Percentiles rank a stretch among this genome's conserved stretches.
These are phyloP conservation scores for Dione vanillae DNA, from an alignment of 2,888 invertebrate species.

Conservation along the genomic window DNA sequence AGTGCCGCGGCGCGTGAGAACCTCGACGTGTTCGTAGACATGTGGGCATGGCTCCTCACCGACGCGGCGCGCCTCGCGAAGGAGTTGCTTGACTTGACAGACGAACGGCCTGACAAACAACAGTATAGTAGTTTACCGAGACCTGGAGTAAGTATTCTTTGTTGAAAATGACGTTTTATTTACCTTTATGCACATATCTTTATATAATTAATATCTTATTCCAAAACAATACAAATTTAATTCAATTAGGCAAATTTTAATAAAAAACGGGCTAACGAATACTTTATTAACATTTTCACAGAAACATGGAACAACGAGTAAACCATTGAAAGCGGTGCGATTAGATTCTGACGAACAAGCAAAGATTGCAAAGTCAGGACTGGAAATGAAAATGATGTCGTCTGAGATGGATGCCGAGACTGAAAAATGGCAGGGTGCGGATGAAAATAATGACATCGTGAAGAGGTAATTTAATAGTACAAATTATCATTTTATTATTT, in stretches of 20 bases:
- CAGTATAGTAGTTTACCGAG: slow-evolving; percentile 96
- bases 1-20: slow-evolving; percentile 99
- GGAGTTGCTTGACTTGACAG: slow-evolving; percentile 92
- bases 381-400: slow-evolving; percentile 98
- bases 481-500: slow-evolving; percentile 43
- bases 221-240: background rate
- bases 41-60: slow-evolving; percentile 97
- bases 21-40: slow-evolving; percentile 96
- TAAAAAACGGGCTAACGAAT: background rate
- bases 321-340: slow-evolving; percentile 94
- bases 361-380: slow-evolving; percentile 97
- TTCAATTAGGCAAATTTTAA: background rate
- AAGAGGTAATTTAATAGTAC: slow-evolving; percentile 74
- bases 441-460: slow-evolving; percentile 90
- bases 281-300: slow-evolving; percentile 68
- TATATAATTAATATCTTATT: background rate
- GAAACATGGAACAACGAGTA: slow-evolving; percentile 98
- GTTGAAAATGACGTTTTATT: background rate
- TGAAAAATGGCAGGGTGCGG: slow-evolving; percentile 96
- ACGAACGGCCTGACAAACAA: slow-evolving; percentile 81
- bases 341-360: slow-evolving; percentile 98
- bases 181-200: background rate
- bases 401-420: slow-evolving; percentile 98
- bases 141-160: slow-evolving; percentile 91
- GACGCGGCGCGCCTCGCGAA: slow-evolving; percentile 96